A percentile compares a stretch with the other conserved stretches of the same genome.
These are phyloP conservation scores for Ennomos fuscantarius DNA, from an alignment of 2,888 invertebrate genomes.

Conservation along the genomic window DNA sequence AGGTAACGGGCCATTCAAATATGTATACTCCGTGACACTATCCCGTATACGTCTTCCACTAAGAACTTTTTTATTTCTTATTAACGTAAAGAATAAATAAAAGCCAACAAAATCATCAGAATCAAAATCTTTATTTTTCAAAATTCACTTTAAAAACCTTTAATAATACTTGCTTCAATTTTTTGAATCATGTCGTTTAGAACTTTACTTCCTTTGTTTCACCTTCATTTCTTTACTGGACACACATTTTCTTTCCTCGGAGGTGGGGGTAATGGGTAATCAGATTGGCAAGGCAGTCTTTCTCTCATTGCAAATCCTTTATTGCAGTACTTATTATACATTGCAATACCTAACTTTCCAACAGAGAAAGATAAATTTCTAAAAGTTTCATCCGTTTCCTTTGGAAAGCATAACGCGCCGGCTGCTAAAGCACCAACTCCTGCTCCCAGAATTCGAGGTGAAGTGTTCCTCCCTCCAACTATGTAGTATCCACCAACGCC, in stretches of 20 bases:
- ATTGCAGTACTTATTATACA: conserved; percentile 49
- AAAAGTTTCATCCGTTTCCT: conserved; percentile 63
- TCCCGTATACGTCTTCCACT: no score
- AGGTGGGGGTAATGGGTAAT: conserved; percentile 42
- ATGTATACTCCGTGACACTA: no score
- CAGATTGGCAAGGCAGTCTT: conserved; percentile 53
- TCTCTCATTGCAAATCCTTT: conserved; percentile 48
- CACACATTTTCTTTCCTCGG: conserved; percentile 39
- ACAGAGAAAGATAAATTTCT: conserved; percentile 43
- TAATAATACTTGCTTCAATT: no score
- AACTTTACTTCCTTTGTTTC: no score
- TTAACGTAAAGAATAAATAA: no score
- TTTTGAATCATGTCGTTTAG: no score
- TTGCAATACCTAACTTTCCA: conserved; percentile 38
- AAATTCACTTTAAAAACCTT: no score
- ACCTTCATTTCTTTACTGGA: conserved; percentile 27
- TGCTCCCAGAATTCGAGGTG: conserved; percentile 46
- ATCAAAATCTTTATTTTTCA: no score
- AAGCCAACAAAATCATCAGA: no score
- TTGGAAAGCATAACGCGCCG: conserved; percentile 63
- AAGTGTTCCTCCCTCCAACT: conserved; percentile 31
- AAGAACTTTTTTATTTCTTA: no score
- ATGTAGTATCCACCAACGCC: conserved; percentile 46
- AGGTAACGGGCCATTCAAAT: no score
- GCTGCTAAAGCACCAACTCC: conserved; percentile 49